These are phyloP conservation scores for Lynx canadensis DNA, from an alignment of 2,113 vertebrate species.

Conservation along the genomic window DNA sequence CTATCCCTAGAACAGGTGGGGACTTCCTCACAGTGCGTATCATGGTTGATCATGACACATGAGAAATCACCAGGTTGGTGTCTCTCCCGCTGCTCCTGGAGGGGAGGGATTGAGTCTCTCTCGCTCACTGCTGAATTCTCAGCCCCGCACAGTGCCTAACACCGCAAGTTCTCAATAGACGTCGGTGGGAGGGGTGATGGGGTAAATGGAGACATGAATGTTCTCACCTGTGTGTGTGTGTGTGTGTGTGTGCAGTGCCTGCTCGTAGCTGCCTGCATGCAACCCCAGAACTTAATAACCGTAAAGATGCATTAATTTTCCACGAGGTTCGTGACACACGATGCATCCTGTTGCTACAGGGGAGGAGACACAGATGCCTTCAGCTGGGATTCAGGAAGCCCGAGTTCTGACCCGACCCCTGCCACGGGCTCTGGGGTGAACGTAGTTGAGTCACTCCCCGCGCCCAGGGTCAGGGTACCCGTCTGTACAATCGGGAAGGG, in stretches of 20 bases:
- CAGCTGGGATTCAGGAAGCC: background rate
- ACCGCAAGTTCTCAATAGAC: background rate
- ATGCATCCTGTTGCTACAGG: background rate
- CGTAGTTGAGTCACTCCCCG: background rate
- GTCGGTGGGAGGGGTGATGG: background rate
- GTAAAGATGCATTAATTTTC: background rate
- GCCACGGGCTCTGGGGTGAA: background rate
- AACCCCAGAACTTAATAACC: background rate
- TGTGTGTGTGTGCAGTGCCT: no score
- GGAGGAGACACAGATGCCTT: background rate
- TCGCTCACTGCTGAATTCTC: background rate
- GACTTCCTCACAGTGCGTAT: background rate
- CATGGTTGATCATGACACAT: no score
- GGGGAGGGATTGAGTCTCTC: background rate
- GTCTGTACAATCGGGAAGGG: background rate
- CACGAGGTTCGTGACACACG: background rate
- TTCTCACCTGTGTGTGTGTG: background rate
- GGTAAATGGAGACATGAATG: background rate
- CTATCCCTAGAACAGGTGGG: background rate
- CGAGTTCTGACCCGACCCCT: background rate
- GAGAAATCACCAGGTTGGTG: background rate
- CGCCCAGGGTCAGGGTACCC: background rate
- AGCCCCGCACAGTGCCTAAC: background rate
- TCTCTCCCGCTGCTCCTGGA: background rate
- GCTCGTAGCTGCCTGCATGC: fast-evolving